phyloP scores from a whole-genome alignment of 2,797 vertebrate genomes.

The Rhyacichthys aspro region DNA sequence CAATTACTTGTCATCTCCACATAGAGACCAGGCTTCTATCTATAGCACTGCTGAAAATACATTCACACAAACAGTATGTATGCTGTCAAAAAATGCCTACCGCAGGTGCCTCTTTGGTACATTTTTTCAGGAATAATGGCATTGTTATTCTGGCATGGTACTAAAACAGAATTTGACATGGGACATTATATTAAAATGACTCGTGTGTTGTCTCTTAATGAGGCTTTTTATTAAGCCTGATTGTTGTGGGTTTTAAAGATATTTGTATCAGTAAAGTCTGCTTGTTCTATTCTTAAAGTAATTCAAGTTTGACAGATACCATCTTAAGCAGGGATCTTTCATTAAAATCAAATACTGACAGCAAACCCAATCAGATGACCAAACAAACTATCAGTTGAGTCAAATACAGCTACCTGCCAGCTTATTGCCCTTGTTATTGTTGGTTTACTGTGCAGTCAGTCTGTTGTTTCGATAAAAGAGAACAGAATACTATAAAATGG shows the following conservation, averaged over 20 bases:
- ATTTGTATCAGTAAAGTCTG: too few species aligned
- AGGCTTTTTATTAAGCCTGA: neutral
- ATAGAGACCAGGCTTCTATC: conserved; percentile 36
- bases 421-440: too few species aligned
- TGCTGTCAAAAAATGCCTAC: conserved; percentile 32
- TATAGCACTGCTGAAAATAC: conserved; percentile 46
- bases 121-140: conserved; percentile 4
- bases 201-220: conserved; percentile 6
- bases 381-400: too few species aligned
- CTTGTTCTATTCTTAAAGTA: conserved; percentile 12
- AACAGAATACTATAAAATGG: too few species aligned
- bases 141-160: conserved; percentile 16
- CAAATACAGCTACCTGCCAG: too few species aligned
- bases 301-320: too few species aligned
- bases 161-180: conserved; percentile 17
- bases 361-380: too few species aligned
- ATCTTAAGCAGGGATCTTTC: too few species aligned
- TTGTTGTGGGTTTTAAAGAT: too few species aligned
- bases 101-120: conserved; percentile 18
- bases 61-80: conserved; percentile 25
- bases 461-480: too few species aligned
- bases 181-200: neutral
- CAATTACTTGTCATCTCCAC: conserved; percentile 43
- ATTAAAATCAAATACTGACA: too few species aligned
- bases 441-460: too few species aligned